These are phyloP conservation scores for Ptychodera flava DNA, from an alignment of 35 echinoderm and acorn worm genomes.

Conservation along the genomic window DNA sequence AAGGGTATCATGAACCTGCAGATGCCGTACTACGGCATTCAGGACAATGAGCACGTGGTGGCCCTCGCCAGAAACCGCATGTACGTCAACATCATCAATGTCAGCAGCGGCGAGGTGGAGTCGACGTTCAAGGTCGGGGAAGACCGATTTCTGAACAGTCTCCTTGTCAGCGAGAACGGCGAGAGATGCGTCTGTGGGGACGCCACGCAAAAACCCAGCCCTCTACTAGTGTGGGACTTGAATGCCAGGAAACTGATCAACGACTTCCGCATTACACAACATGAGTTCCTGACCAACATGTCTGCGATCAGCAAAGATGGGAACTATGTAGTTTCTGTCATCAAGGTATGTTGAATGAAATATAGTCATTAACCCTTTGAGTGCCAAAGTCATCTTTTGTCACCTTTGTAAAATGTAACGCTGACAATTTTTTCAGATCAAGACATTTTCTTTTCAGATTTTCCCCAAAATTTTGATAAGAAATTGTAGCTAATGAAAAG, in stretches of 20 bases:
- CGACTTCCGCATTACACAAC: constrained; percentile 91
- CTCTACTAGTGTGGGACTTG: constrained; percentile 90
- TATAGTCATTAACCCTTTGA: too few relatives aligned
- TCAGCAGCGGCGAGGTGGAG: constrained; percentile 58
- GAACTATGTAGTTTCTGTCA: constrained; percentile 95
- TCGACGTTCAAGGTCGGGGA: constrained; percentile 92
- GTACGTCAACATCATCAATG: constrained; percentile 96
- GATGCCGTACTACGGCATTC: constrained; percentile 84
- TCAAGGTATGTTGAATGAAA: constrained; percentile 87
- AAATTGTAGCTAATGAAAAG: too few relatives aligned
- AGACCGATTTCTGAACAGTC: constrained; percentile 92
- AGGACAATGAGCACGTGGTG: constrained; percentile 86
- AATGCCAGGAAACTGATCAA: constrained; percentile 82
- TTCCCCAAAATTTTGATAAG: too few relatives aligned
- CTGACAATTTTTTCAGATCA: too few relatives aligned
- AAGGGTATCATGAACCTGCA: constrained; percentile 89
- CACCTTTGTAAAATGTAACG: too few relatives aligned
- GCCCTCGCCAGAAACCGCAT: constrained; percentile 87
- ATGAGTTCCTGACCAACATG: constrained; percentile 95
- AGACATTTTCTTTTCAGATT: too few relatives aligned
- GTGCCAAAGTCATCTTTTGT: too few relatives aligned
- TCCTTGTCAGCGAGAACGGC: constrained; percentile 92
- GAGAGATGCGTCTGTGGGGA: constrained; percentile 90
- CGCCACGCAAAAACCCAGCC: constrained; percentile 94
- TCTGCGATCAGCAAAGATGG: constrained; percentile 94